Percentiles rank a stretch among this genome's conserved stretches.
Evolutionary conservation across 1,140 invertebrate species (phyloP).

Genomic region (Scaptomyza montana): DNA sequence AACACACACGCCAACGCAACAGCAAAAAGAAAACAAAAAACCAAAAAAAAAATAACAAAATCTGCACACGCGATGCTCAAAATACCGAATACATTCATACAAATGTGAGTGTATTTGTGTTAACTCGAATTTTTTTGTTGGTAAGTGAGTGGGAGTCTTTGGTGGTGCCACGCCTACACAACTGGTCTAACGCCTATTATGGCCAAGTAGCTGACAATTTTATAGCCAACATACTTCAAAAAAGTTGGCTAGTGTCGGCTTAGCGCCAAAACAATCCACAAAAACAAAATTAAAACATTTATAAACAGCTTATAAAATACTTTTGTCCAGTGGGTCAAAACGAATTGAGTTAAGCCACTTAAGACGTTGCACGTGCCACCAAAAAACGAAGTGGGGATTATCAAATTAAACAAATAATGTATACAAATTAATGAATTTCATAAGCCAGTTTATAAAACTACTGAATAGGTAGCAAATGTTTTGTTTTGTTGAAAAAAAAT

Average conservation of each 20-base stretch:
- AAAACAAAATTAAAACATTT: conserved; percentile 37
- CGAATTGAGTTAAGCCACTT: conserved; percentile 36
- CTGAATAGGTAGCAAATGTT: not conserved
- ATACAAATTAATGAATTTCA: not conserved
- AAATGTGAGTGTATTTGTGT: too few species aligned
- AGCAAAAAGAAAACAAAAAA: too few species aligned
- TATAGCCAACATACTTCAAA: conserved; percentile 17
- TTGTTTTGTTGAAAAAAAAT: not conserved
- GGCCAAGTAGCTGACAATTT: conserved; percentile 48
- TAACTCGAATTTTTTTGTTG: conserved; percentile 29
- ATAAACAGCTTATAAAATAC: conserved; percentile 63
- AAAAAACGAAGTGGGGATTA: conserved; percentile 9
- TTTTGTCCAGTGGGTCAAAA: conserved; percentile 35
- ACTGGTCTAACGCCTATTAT: conserved; percentile 38
- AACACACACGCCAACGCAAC: conserved; percentile 47
- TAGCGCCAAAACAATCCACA: conserved; percentile 43
- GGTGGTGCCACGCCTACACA: conserved; percentile 42
- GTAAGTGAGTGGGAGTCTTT: conserved; percentile 5
- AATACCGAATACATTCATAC: conserved; percentile 39
- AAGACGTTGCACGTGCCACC: conserved; percentile 61
- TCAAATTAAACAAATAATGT: not conserved
- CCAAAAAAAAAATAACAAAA: conserved; percentile 18
- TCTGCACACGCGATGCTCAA: conserved; percentile 57
- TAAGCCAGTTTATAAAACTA: not conserved
- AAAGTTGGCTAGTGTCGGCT: conserved; percentile 14